Evolutionary conservation across 2,113 vertebrate species (phyloP).

Genomic region (Bujurquina vittata): DNA sequence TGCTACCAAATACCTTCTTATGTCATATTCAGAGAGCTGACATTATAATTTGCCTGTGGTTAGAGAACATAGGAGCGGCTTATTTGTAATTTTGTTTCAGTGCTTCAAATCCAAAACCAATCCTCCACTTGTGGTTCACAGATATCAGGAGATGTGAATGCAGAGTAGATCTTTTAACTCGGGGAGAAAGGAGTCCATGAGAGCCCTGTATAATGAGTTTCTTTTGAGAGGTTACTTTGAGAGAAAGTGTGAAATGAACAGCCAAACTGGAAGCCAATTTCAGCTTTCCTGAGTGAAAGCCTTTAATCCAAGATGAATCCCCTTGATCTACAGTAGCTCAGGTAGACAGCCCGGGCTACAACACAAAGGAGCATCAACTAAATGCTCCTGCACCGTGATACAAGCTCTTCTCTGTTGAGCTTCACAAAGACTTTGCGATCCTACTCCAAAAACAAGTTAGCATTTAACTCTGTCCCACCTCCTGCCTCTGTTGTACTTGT

Average conservation of each 20-base stretch:
- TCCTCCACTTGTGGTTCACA: conserved; percentile 33
- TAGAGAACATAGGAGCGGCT: conserved; percentile 21
- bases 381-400: conserved; percentile 47
- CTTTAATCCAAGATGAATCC: conserved; percentile 71
- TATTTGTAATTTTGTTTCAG: conserved; percentile 38
- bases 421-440: conserved; percentile 34
- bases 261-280: conserved; percentile 59
- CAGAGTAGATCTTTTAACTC: conserved; percentile 50
- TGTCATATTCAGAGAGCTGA: not conserved
- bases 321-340: conserved; percentile 60
- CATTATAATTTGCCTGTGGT: conserved; percentile 5
- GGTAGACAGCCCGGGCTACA: conserved; percentile 39
- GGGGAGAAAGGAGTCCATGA: conserved; percentile 43
- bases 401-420: conserved; percentile 44
- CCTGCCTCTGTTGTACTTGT: conserved; percentile 1
- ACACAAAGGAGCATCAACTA: conserved; percentile 55
- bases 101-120: conserved; percentile 25
- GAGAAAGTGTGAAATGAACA: conserved; percentile 71
- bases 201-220: conserved; percentile 61
- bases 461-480: conserved; percentile 32
- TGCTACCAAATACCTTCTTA: not conserved
- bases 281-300: conserved; percentile 59
- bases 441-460: conserved; percentile 47
- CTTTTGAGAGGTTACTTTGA: conserved; percentile 57
- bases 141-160: conserved; percentile 41